These are phyloP conservation scores for Addax nasomaculatus DNA, from an alignment of 2,113 vertebrate species.

Conservation along the genomic window DNA sequence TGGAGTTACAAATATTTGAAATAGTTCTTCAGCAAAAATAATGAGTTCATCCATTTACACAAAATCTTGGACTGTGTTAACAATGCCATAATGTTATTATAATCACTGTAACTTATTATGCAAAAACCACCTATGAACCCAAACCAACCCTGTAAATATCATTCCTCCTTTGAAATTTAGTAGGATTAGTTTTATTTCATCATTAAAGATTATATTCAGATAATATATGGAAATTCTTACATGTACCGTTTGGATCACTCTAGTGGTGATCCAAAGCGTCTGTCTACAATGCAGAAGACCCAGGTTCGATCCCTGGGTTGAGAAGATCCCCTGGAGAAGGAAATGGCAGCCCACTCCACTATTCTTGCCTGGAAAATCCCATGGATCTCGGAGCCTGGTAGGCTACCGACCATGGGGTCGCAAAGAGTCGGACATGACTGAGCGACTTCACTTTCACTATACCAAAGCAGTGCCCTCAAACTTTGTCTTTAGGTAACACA, in stretches of 20 bases:
- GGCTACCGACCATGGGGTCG: too few species aligned
- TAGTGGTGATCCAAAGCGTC: too few species aligned
- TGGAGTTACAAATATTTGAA: constrained; percentile 37
- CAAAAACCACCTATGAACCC: background rate
- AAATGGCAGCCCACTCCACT: too few species aligned
- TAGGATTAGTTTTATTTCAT: constrained; percentile 17
- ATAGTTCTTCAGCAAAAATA: constrained; percentile 42
- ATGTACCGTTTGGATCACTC: background rate
- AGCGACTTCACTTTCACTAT: background rate
- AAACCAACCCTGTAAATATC: background rate
- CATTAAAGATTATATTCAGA: constrained; percentile 1
- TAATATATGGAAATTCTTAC: background rate
- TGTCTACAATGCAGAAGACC: too few species aligned
- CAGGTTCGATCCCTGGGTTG: too few species aligned
- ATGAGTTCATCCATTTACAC: background rate
- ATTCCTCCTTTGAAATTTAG: background rate
- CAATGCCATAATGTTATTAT: background rate
- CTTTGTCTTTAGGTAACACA: constrained; percentile 17
- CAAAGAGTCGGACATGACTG: too few species aligned
- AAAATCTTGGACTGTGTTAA: constrained; percentile 14
- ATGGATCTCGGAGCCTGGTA: too few species aligned
- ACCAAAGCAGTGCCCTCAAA: constrained; percentile 32
- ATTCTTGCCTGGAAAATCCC: too few species aligned
- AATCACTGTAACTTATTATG: background rate
- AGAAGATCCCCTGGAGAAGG: too few species aligned